A percentile compares a stretch with the other conserved stretches of the same genome.
These are phyloP conservation scores for Lissocephala sabroskyi DNA, from an alignment of 2,888 invertebrate genomes.

Conservation along the genomic window DNA sequence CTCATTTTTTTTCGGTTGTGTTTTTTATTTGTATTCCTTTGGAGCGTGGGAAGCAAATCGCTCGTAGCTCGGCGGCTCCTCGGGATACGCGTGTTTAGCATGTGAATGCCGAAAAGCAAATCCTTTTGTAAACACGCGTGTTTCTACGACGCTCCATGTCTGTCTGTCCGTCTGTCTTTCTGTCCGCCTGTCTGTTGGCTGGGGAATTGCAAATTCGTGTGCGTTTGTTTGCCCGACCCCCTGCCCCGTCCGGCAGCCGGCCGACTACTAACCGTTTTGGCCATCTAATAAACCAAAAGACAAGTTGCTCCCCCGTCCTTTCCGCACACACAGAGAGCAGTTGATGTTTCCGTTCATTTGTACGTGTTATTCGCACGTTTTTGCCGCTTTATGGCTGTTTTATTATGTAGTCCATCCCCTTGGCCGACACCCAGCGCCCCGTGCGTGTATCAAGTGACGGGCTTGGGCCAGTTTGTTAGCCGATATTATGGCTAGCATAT, in stretches of 20 bases:
- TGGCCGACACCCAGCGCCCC: background rate
- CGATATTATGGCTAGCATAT: constrained; percentile 55
- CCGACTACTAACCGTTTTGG: no score
- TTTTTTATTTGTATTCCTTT: constrained; percentile 40
- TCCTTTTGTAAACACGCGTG: constrained; percentile 4
- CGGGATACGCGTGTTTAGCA: constrained; percentile 44
- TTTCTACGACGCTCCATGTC: constrained; percentile 6
- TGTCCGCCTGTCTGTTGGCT: constrained; percentile 15
- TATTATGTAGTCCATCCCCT: constrained; percentile 51
- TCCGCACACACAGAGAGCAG: background rate
- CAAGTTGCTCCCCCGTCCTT: no score
- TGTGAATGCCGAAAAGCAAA: no score
- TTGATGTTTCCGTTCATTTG: constrained; percentile 32
- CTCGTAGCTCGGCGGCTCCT: background rate
- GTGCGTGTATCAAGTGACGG: constrained; percentile 24
- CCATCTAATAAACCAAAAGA: no score
- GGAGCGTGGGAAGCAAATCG: constrained; percentile 4
- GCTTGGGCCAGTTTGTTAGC: constrained; percentile 42
- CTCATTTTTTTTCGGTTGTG: no score
- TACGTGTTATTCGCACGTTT: constrained; percentile 58
- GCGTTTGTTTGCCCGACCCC: no score
- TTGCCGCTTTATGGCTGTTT: constrained; percentile 52
- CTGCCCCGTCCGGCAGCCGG: no score
- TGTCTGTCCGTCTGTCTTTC: background rate
- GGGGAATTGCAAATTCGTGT: constrained; percentile 40